These are phyloP conservation scores for Euleptes europaea DNA, from an alignment of 2,113 vertebrate genomes.

Conservation along the genomic window DNA sequence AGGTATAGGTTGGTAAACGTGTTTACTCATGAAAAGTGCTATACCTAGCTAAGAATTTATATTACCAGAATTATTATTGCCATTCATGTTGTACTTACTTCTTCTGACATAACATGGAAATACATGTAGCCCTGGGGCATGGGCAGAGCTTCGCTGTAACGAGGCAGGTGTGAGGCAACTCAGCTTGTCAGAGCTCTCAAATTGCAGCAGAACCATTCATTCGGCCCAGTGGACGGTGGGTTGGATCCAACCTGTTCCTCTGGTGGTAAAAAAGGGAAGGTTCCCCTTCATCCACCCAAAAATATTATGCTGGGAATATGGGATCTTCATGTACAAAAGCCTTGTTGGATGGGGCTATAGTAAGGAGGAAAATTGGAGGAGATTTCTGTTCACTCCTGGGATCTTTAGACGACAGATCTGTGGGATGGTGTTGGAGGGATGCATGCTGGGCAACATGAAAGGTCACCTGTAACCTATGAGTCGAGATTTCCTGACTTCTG, in stretches of 20 bases:
- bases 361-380: too few relatives aligned
- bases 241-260: too few relatives aligned
- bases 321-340: too few relatives aligned
- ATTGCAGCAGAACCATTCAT: neutral
- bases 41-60: neutral
- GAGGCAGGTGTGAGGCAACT: neutral
- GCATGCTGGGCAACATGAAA: neutral
- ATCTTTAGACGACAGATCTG: neutral
- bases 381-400: neutral
- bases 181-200: neutral
- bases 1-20: constrained; percentile 4
- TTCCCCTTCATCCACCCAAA: too few relatives aligned
- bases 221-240: neutral
- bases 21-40: constrained; percentile 21
- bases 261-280: too few relatives aligned
- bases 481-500: rapidly evolving
- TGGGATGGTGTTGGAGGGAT: neutral
- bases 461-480: neutral
- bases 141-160: neutral
- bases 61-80: neutral
- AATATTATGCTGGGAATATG: too few relatives aligned
- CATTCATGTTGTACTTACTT: too few relatives aligned
- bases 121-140: neutral
- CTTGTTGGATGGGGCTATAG: too few relatives aligned
- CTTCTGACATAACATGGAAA: neutral